A percentile compares a stretch with the other conserved stretches of the same genome.
Evolutionary conservation across 2,113 vertebrate genomes (phyloP).

Genomic region (Porphyrio hochstetteri): DNA sequence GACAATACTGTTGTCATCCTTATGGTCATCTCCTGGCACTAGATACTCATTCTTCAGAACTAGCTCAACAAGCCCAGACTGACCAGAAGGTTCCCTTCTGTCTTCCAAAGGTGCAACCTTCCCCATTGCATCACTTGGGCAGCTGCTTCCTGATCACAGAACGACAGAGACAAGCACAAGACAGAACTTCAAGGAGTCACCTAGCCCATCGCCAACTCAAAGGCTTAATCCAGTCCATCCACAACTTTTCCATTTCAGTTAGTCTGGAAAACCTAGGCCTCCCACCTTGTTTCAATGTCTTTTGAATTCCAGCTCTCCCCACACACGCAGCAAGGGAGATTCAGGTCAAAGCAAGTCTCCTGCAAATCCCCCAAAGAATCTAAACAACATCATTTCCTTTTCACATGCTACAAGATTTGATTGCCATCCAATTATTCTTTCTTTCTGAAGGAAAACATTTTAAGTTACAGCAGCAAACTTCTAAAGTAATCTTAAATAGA

Average conservation of each 20-base stretch:
- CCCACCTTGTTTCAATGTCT: background rate
- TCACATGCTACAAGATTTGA: background rate
- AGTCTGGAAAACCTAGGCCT: background rate
- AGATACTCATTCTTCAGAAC: no score
- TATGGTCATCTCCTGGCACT: background rate
- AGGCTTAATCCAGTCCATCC: background rate
- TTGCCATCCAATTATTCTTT: background rate
- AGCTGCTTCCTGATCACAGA: background rate
- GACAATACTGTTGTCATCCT: rapidly evolving
- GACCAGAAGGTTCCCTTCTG: background rate
- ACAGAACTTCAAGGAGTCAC: background rate
- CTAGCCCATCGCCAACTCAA: background rate
- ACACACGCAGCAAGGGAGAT: background rate
- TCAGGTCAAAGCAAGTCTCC: background rate
- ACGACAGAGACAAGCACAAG: background rate
- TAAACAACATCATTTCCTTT: background rate
- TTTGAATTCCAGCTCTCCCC: background rate
- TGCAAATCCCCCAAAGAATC: background rate
- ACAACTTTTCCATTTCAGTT: background rate
- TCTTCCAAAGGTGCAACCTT: background rate
- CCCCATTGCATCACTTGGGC: rapidly evolving
- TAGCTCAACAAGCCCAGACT: background rate
- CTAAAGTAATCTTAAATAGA: background rate
- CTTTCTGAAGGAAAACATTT: background rate
- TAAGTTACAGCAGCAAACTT: background rate